A percentile compares a stretch with the other conserved stretches of the same genome.
phyloP scores from a whole-genome alignment of 2,797 vertebrate genomes.

The Anguilla obscura region DNA sequence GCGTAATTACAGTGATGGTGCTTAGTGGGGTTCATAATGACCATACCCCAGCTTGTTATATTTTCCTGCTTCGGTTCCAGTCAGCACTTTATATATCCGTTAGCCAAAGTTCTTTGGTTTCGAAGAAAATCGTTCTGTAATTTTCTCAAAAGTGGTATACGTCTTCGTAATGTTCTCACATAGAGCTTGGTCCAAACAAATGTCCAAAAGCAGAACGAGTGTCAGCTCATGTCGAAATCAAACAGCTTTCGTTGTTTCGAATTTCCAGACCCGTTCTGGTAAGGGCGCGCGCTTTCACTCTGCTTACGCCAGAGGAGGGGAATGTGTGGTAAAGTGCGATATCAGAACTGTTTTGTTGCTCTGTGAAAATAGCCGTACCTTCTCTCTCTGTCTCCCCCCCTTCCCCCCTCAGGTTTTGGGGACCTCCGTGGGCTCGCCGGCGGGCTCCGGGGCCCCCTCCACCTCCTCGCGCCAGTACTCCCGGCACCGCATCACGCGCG shows the following conservation, averaged over 20 bases:
- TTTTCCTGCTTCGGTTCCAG: conserved; percentile 55
- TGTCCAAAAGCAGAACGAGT: conserved; percentile 56
- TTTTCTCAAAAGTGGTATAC: conserved; percentile 60
- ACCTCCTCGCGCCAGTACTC: conserved; percentile 73
- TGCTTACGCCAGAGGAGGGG: not conserved
- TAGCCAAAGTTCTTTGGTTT: conserved; percentile 58
- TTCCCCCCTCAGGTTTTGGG: conserved; percentile 59
- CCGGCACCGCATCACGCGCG: conserved; percentile 77
- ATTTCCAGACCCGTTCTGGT: not conserved
- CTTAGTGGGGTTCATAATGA: conserved; percentile 33
- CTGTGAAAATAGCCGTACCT: not conserved
- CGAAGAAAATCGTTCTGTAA: conserved; percentile 7
- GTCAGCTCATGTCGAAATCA: conserved; percentile 58
- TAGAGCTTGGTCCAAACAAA: conserved; percentile 35
- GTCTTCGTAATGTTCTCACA: conserved; percentile 56
- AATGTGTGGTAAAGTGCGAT: not conserved
- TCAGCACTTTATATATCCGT: conserved; percentile 57
- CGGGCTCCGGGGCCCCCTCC: conserved; percentile 48
- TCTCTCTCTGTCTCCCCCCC: no score
- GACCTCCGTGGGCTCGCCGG: conserved; percentile 55
- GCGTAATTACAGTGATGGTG: conserved; percentile 67
- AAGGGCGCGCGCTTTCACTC: not conserved
- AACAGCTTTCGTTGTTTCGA: conserved; percentile 37
- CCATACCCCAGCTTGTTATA: conserved; percentile 23
- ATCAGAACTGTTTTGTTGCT: not conserved